Conservation (phyloP, 2,113 vertebrate species). For the Phrynosoma platyrhinos region DNA sequence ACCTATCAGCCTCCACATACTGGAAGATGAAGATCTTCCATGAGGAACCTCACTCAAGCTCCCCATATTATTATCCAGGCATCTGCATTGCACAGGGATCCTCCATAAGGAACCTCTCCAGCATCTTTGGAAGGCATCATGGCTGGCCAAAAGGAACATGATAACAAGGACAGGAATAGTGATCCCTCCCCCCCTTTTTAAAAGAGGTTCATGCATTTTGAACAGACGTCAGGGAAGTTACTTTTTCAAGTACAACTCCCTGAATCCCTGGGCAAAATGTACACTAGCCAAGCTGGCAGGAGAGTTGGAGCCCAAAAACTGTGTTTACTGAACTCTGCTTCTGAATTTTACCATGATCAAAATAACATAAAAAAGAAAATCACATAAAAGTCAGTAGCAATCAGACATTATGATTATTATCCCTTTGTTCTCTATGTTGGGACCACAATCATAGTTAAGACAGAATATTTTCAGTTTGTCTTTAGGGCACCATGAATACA, state of each 20-base stretch:
- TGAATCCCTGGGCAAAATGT: no score
- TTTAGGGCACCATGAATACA: slow-evolving; percentile 45
- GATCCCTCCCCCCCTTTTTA: neutral
- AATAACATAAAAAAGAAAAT: slow-evolving; percentile 38
- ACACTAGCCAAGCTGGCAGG: no score
- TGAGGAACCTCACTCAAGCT: no score
- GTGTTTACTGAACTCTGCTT: no score
- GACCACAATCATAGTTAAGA: slow-evolving; percentile 40
- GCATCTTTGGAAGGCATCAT: neutral
- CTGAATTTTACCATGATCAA: neutral
- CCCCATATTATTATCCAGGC: neutral
- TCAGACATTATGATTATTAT: slow-evolving; percentile 41
- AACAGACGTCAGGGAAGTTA: neutral
- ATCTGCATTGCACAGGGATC: neutral
- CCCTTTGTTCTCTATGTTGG: slow-evolving; percentile 56
- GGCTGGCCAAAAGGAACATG: neutral
- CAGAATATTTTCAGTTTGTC: slow-evolving; percentile 47
- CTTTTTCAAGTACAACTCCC: no score
- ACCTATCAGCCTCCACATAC: neutral
- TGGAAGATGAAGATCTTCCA: neutral
- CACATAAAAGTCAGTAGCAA: slow-evolving; percentile 37
- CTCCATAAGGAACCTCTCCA: neutral
- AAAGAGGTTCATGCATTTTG: neutral
- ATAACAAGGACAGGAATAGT: neutral
- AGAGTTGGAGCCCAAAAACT: no score